phyloP scores from a whole-genome alignment of 2,888 invertebrate genomes.

The Mythimna pallens region DNA sequence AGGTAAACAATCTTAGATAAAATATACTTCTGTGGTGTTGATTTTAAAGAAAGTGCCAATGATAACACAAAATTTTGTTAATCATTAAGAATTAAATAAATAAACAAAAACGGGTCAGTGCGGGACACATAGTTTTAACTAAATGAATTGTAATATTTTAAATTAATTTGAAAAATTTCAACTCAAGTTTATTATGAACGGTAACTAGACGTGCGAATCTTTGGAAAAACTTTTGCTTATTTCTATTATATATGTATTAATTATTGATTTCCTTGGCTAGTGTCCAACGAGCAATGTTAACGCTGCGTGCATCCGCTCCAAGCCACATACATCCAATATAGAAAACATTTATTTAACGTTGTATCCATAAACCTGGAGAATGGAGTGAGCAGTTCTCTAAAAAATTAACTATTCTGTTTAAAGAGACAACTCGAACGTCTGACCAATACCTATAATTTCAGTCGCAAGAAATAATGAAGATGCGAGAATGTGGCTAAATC shows the following conservation, averaged over 20 bases:
- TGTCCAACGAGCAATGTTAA: slow-evolving; percentile 34
- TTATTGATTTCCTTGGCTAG: slow-evolving; percentile 42
- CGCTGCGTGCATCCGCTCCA: slow-evolving; percentile 9
- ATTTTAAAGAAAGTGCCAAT: neutral
- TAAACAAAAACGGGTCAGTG: neutral
- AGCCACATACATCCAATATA: slow-evolving; percentile 21
- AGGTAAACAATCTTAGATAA: too few species aligned
- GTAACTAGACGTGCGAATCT: neutral
- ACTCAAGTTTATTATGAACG: neutral
- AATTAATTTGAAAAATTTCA: slow-evolving; percentile 28
- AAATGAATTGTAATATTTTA: slow-evolving; percentile 5
- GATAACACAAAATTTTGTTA: neutral
- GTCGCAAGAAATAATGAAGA: too few species aligned
- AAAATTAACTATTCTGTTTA: neutral
- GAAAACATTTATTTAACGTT: slow-evolving; percentile 10
- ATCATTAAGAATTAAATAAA: neutral
- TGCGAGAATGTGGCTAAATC: too few species aligned
- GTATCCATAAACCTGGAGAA: neutral
- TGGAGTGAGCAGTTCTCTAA: neutral
- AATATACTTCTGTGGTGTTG: too few species aligned
- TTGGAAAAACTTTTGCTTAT: slow-evolving; percentile 6
- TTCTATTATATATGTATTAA: slow-evolving; percentile 15
- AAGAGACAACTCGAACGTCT: neutral
- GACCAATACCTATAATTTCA: neutral
- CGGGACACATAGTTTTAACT: neutral